phyloP scores from a whole-genome alignment of 2,888 invertebrate genomes.

The Alloplasta piceator region DNA sequence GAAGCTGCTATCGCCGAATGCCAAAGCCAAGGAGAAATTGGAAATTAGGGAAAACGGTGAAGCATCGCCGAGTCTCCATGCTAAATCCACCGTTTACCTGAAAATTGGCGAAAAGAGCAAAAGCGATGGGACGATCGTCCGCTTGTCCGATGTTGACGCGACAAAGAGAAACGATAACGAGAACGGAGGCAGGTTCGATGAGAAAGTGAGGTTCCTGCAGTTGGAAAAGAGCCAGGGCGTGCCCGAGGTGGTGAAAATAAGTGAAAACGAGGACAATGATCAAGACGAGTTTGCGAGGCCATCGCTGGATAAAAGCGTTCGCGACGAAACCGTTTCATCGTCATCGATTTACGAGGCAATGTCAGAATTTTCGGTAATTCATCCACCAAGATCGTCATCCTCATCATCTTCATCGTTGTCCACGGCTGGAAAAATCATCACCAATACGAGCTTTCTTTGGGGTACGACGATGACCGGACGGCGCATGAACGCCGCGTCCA shows the following conservation, averaged over 20 bases:
- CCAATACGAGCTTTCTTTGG: constrained; percentile 78
- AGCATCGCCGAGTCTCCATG: constrained; percentile 37
- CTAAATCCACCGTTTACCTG: constrained; percentile 23
- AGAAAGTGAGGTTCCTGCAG: constrained; percentile 62
- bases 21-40: constrained; percentile 30
- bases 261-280: constrained; percentile 66
- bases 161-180: too few relatives aligned
- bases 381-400: constrained; percentile 3
- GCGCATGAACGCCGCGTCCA: too few relatives aligned
- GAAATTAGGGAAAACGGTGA: constrained; percentile 25
- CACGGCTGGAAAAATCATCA: constrained; percentile 33
- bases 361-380: constrained; percentile 65
- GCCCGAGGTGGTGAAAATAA: constrained; percentile 70
- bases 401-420: neutral
- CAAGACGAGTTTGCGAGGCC: too few relatives aligned
- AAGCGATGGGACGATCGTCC: constrained; percentile 29
- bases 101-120: constrained; percentile 33
- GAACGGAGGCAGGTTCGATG: constrained; percentile 20
- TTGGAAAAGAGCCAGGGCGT: constrained; percentile 68
- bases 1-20: constrained; percentile 62
- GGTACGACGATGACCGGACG: constrained; percentile 64
- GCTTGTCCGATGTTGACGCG: constrained; percentile 2
- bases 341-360: constrained; percentile 65
- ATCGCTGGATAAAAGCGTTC: constrained; percentile 11
- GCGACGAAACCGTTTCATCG: constrained; percentile 22